Base-by-base conservation (phyloP, 2,888 invertebrate species). In the Cylloceria caligata region DNA sequence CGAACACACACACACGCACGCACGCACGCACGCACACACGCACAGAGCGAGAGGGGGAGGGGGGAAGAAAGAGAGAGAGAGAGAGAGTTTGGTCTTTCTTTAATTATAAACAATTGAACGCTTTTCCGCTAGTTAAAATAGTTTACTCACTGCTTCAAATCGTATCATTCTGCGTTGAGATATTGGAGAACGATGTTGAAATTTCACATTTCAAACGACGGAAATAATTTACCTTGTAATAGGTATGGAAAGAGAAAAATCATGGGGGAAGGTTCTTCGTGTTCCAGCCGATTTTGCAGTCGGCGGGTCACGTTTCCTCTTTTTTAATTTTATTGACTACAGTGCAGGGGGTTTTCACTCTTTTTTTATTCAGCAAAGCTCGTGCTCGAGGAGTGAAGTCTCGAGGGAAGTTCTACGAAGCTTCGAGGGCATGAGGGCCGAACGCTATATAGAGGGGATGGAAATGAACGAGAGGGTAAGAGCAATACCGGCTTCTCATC, bases 401-500 rank as follows among this genome's bases (percentile, higher is more conserved):
- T 76, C 72, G 76, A 68, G 81, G 77, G 72, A 81, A 81, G 78
- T 78, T 81, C 73, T 64, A 57, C 73, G 64, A 73, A 77, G 73
- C 81, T 67, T 60, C 77, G 77, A 74, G 73, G 64, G 73, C 62
- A 42, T 64, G 65, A 71, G 76, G 72, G 52, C 64, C 74, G 55
- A 52, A 68, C 52, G 78, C 62, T 57, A 81, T 72, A 67, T 21
- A 65, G 62, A 69, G 55, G 47, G 77, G 68, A 67, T 24, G 65
- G 16, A 60, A 49, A 47, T 49, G 49, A 64, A 36, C 73, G 69
- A 72, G 47, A 27, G 39, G 64, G 65, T 45, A 69, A 67, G 79
- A 52, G 78, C 80, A 72, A 71, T 81, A 74, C 65, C 79, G 76
- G 77, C 80, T 81, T 81, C 84, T 81, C 82, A 83, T 81, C 80